phyloP scores from a whole-genome alignment of 1,140 invertebrate species.

The Ruditapes philippinarum region DNA sequence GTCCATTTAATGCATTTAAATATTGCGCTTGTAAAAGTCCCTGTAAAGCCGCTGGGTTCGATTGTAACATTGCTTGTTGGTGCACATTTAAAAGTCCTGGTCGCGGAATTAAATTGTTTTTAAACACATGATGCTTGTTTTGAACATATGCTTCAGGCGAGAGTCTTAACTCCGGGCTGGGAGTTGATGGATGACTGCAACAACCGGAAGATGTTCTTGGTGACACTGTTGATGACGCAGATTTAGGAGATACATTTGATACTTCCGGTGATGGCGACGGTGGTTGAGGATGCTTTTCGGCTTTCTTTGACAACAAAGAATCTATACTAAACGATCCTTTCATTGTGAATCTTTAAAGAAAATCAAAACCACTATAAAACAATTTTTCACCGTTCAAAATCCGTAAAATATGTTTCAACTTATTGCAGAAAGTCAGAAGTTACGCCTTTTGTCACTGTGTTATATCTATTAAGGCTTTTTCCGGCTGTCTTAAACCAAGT shows the following conservation, averaged over 20 bases:
- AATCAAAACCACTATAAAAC: background rate
- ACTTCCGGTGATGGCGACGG: constrained; percentile 12
- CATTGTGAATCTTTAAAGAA: constrained; percentile 15
- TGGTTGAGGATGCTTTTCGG: constrained; percentile 49
- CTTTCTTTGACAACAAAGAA: constrained; percentile 78
- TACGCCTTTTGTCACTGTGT: background rate
- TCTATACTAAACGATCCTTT: constrained; percentile 82
- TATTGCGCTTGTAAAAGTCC: constrained; percentile 74
- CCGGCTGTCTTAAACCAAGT: too few species aligned
- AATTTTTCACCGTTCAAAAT: background rate
- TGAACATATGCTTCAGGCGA: constrained; percentile 68
- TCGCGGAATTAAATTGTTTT: constrained; percentile 78
- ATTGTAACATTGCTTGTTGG: constrained; percentile 74
- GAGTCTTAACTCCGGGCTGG: constrained; percentile 78
- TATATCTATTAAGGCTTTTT: too few species aligned
- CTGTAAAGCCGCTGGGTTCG: constrained; percentile 65
- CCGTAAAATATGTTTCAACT: background rate
- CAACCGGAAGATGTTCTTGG: constrained; percentile 74
- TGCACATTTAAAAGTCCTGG: constrained; percentile 81
- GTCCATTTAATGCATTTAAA: constrained; percentile 71
- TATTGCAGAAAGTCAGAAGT: background rate
- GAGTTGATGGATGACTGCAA: constrained; percentile 73
- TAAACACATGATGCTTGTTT: constrained; percentile 63
- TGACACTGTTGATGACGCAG: constrained; percentile 46
- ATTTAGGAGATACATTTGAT: background rate